Percentiles rank a stretch among this genome's conserved stretches.
Evolutionary conservation across 2,113 vertebrate genomes (phyloP).

Genomic region (Struthidea cinerea): DNA sequence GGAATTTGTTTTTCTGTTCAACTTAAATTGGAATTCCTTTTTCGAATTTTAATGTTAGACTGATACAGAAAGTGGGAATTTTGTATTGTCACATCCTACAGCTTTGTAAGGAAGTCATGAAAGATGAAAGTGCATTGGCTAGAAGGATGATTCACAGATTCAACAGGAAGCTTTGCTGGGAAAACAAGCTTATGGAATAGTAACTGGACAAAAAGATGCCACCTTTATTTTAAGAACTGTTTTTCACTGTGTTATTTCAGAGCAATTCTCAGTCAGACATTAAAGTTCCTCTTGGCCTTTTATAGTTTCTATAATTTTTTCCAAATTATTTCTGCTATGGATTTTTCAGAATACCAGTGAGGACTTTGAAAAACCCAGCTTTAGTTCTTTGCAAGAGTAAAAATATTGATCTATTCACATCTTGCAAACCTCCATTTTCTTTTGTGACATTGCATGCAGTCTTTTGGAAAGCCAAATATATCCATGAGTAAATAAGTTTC

Average conservation of each 20-base stretch:
- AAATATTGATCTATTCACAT: neutral
- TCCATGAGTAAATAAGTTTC: neutral
- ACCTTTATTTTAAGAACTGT: neutral
- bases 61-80: neutral
- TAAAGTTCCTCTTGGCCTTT: neutral
- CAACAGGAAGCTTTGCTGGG: neutral
- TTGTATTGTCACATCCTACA: neutral
- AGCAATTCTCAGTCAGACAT: neutral
- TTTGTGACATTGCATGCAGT: neutral
- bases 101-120: neutral
- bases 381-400: neutral
- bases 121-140: neutral
- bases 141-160: neutral
- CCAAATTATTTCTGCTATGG: neutral
- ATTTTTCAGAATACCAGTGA: neutral
- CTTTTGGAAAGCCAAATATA: neutral
- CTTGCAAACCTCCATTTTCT: neutral
- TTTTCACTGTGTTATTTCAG: neutral
- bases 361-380: neutral
- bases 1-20: neutral
- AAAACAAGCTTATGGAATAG: neutral
- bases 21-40: neutral
- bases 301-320: neutral
- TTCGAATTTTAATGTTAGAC: neutral
- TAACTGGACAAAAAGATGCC: neutral